Base-by-base conservation (phyloP, 1,140 invertebrate genomes). In the Ostrea edulis region DNA sequence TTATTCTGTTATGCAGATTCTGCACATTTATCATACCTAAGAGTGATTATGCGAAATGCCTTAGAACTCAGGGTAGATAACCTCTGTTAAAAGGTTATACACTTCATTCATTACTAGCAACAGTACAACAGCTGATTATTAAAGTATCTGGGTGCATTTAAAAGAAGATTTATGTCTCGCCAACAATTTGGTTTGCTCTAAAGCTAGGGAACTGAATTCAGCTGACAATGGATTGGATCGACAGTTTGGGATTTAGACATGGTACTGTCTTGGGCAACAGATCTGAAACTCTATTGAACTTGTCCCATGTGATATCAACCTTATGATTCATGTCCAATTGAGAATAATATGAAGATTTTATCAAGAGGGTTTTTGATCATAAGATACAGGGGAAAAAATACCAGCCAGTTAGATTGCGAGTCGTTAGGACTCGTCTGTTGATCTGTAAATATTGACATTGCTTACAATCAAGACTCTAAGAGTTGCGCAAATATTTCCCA, bases 401-500 rank as follows among this genome's bases (percentile, higher is more conserved):
- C 68, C 68, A 77, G 68, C 68, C 11, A 77, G 68, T 25, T 29
- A 35, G 14, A 77, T 77, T 25, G 68, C 9, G 29, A 29, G 68
- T 77, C 68, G 35, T 77, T 77, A 77, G 35, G 68, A 77, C 68
- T 77, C 17, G 25, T 77, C 11, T 77, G 68, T 35, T 35, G 68
- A 25, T 77, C 68, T 77, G 25, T 35, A 77, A 77, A 77, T 77
- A 77, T 29, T 77, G 68, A 77, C 68, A 77, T 77, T 77, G 68
- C 68, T 77, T 77, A 77, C 68, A 29, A 77, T 35, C 68, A 77
- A 77, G 25, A 77, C 29, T 25, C 68, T 77, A 35, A 77, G 68
- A 77, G 68, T 77, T 77, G 68, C 68, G 68, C 68, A 77, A 77
- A 77, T 77, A 77, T 77, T 77, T 77, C 68, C 68, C 68, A 77